Conservation (phyloP, 1,140 invertebrate genomes). For the Harpegnathos saltator region DNA sequence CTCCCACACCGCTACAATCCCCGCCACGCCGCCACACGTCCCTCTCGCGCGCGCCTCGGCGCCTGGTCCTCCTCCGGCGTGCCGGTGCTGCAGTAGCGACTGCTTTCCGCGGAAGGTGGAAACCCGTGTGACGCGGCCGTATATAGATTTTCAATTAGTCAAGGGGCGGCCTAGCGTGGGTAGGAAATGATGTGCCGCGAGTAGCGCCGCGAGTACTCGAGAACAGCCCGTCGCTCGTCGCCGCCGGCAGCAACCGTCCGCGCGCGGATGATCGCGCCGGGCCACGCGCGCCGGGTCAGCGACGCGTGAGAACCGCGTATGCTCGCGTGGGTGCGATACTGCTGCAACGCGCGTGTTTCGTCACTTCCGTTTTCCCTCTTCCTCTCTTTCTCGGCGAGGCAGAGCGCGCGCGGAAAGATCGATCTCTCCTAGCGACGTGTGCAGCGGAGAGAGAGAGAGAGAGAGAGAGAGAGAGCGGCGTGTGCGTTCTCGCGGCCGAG, state of each 20-base stretch:
- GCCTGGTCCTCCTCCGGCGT: constrained; percentile 34
- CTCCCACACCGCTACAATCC: neutral
- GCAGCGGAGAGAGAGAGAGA: neutral
- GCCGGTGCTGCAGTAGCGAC: constrained; percentile 72
- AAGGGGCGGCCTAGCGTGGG: constrained; percentile 54
- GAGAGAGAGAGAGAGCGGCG: neutral
- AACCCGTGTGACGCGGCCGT: constrained; percentile 56
- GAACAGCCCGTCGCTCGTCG: too few relatives aligned
- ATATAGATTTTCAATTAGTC: constrained; percentile 77
- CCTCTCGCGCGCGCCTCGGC: constrained; percentile 36
- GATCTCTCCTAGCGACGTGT: constrained; percentile 25
- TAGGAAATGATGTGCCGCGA: constrained; percentile 66
- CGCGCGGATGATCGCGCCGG: too few relatives aligned
- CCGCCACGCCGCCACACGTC: neutral
- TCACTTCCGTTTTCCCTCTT: too few relatives aligned
- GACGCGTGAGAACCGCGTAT: constrained; percentile 35
- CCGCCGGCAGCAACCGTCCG: constrained; percentile 28
- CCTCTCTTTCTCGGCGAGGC: neutral
- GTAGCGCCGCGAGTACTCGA: constrained; percentile 9
- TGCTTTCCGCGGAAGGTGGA: constrained; percentile 63
- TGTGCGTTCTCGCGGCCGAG: constrained; percentile 5
- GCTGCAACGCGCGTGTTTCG: constrained; percentile 21
- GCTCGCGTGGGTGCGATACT: too few relatives aligned
- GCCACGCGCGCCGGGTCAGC: neutral
- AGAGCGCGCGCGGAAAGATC: constrained; percentile 40